Evolutionary conservation across 2,797 vertebrate species (phyloP).

Genomic region (Cirrhinus mrigala): DNA sequence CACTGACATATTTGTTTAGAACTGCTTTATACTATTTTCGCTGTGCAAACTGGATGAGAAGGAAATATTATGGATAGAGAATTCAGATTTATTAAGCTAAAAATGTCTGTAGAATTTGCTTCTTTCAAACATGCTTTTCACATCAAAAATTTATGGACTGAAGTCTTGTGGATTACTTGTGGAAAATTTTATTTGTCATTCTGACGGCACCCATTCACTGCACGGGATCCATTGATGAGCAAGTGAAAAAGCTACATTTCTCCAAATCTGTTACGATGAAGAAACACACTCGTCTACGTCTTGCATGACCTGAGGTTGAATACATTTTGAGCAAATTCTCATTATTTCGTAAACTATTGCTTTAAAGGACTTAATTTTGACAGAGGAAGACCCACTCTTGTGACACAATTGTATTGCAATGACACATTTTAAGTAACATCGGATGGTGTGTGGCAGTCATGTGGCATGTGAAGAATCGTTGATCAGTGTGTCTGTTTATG

Average conservation of each 20-base stretch:
- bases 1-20: neutral
- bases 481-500: constrained; percentile 49
- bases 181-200: neutral
- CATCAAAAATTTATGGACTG: neutral
- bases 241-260: neutral
- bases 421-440: constrained; percentile 44
- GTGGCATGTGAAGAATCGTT: constrained; percentile 58
- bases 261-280: neutral
- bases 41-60: neutral
- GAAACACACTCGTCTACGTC: neutral
- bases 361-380: neutral
- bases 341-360: neutral
- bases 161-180: neutral
- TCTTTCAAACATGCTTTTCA: neutral
- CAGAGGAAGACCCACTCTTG: neutral
- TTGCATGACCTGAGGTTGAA: neutral
- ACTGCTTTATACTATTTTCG: neutral
- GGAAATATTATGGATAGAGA: neutral
- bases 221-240: neutral
- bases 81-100: neutral
- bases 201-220: neutral
- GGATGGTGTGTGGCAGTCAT: constrained; percentile 39
- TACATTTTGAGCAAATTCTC: neutral
- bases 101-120: neutral
- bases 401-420: constrained; percentile 17